Evolutionary conservation across 23 tunicate species (phyloP).

Genomic region (Phallusia fumigata): DNA sequence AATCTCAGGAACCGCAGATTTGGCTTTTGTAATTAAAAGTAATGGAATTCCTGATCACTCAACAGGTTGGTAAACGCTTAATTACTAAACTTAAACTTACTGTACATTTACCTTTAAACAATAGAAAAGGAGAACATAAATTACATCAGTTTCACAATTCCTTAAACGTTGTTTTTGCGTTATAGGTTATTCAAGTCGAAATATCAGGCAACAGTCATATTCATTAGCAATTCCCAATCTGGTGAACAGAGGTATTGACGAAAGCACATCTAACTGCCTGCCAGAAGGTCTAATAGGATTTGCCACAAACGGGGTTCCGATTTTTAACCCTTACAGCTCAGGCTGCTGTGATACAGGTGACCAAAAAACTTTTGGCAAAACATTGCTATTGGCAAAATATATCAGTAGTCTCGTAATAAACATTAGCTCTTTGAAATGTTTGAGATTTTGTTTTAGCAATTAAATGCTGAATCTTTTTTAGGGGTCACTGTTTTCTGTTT

Average conservation of each 20-base stretch:
- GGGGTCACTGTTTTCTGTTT: neutral
- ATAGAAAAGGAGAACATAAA: too few species aligned
- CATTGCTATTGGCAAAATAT: neutral
- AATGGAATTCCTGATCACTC: constrained; percentile 73
- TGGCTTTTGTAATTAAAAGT: constrained; percentile 8
- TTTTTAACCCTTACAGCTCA: constrained; percentile 4
- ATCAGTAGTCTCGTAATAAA: too few species aligned
- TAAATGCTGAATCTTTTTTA: too few species aligned
- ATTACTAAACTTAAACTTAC: too few species aligned
- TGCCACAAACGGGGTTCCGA: constrained; percentile 23
- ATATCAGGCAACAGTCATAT: neutral
- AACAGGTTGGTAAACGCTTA: constrained; percentile 34
- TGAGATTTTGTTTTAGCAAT: too few species aligned
- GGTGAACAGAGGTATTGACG: neutral
- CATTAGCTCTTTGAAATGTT: too few species aligned
- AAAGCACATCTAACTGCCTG: neutral
- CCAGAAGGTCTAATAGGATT: constrained; percentile 12
- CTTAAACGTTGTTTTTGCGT: too few species aligned
- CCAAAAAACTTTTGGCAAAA: neutral
- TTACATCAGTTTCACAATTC: too few species aligned
- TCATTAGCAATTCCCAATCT: neutral
- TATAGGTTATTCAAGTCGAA: too few species aligned
- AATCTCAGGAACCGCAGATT: neutral
- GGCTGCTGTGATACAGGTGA: constrained; percentile 16
- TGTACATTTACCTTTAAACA: too few species aligned